Evolutionary conservation across 2,113 vertebrate genomes (phyloP).

Genomic region (Brachypodius melanocephalos): DNA sequence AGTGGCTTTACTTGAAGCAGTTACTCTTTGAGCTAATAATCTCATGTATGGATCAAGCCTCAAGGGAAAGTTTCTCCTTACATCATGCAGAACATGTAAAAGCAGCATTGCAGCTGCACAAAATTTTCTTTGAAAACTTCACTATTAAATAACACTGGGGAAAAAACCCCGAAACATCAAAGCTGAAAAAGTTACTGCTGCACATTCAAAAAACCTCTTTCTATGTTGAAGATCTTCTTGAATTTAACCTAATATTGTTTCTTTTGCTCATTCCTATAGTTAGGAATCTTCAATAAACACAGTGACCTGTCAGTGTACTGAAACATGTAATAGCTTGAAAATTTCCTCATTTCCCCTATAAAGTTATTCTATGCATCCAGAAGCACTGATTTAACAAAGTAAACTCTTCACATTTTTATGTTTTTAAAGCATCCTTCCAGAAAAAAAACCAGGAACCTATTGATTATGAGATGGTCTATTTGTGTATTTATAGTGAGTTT

Average conservation of each 20-base stretch:
- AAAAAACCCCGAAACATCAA: fast-evolving
- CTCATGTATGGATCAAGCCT: not conserved
- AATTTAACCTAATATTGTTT: not conserved
- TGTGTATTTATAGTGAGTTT: not conserved
- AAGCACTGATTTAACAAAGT: not conserved
- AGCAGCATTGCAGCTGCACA: not conserved
- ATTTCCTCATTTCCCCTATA: not conserved
- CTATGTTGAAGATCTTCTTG: not conserved
- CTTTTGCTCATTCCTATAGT: not conserved
- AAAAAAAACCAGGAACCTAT: not conserved
- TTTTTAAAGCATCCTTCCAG: not conserved
- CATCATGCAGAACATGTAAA: not conserved
- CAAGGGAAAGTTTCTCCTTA: not conserved
- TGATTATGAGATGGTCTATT: not conserved
- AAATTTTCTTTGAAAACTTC: not conserved
- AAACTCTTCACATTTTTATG: not conserved
- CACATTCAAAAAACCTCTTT: not conserved
- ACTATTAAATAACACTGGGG: not conserved
- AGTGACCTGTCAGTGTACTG: not conserved
- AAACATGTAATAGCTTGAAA: not conserved
- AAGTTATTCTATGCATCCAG: not conserved
- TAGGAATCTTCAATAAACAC: not conserved
- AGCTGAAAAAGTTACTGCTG: not conserved
- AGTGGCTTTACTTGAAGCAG: not conserved
- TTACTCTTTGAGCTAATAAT: not conserved